Conservation (phyloP, 2,113 vertebrate genomes). For the Podocnemis expansa region DNA sequence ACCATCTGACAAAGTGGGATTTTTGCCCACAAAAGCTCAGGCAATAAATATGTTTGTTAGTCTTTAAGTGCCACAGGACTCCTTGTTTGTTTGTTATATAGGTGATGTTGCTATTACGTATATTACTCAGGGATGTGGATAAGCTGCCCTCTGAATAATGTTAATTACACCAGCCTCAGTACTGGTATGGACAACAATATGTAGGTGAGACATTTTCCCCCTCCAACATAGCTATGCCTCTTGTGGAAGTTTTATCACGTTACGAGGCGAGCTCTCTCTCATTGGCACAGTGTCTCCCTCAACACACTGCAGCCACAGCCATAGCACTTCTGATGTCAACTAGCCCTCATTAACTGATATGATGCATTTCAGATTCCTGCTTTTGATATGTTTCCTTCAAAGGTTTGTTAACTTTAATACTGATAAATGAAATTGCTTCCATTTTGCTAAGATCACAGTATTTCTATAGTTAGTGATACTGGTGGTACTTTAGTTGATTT, state of each 20-base stretch:
- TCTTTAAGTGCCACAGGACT: too few species aligned
- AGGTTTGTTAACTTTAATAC: background rate
- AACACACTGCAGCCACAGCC: background rate
- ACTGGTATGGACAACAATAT: background rate
- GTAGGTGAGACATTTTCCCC: background rate
- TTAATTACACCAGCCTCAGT: fast-evolving
- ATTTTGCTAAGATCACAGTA: background rate
- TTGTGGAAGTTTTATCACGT: background rate
- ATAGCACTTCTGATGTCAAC: background rate
- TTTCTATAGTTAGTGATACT: background rate
- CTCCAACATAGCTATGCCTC: background rate
- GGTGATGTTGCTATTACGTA: background rate
- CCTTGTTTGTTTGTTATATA: too few species aligned
- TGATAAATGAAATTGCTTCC: background rate
- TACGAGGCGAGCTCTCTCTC: background rate
- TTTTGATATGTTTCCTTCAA: background rate
- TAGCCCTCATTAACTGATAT: background rate
- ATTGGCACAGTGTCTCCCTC: background rate
- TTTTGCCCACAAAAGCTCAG: too few species aligned
- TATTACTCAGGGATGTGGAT: background rate
- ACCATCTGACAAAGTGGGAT: too few species aligned
- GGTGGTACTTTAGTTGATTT: background rate
- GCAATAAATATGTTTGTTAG: too few species aligned
- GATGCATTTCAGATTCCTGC: background rate
- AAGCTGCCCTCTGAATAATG: background rate